These are phyloP conservation scores for Galaxias olidus DNA, from an alignment of 2,797 vertebrate genomes.

Conservation along the genomic window DNA sequence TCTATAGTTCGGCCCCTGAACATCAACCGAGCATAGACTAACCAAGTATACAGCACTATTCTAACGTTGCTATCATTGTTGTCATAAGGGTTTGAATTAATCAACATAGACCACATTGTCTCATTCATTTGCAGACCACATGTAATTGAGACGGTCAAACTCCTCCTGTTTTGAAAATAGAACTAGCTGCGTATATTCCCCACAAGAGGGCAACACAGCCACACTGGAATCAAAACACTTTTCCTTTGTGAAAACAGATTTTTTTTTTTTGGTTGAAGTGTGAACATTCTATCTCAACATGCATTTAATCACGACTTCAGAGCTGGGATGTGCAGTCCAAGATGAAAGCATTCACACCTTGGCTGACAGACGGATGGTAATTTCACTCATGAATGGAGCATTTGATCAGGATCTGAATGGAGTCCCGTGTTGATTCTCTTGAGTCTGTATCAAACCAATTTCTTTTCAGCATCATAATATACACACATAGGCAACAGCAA, in stretches of 20 bases:
- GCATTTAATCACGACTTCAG: slow-evolving; percentile 71
- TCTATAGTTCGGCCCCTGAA: too few species aligned
- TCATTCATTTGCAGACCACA: too few species aligned
- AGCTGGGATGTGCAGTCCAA: slow-evolving; percentile 50
- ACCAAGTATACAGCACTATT: too few species aligned
- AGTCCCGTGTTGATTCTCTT: slow-evolving; percentile 62
- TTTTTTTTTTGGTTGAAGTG: slow-evolving; percentile 48
- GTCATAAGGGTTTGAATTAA: too few species aligned
- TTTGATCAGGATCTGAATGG: slow-evolving; percentile 76
- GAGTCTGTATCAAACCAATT: slow-evolving; percentile 61
- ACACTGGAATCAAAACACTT: slow-evolving; percentile 14
- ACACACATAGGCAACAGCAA: slow-evolving; percentile 56
- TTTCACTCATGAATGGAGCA: slow-evolving; percentile 79
- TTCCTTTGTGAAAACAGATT: slow-evolving; percentile 25
- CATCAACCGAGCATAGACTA: too few species aligned
- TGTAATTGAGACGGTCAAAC: too few species aligned
- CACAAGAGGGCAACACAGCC: slow-evolving; percentile 63
- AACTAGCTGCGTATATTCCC: neutral
- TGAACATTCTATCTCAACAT: slow-evolving; percentile 55
- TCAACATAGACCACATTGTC: too few species aligned
- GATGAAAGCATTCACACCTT: slow-evolving; percentile 77
- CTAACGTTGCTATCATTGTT: too few species aligned
- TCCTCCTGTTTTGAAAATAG: too few species aligned
- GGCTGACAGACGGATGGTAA: slow-evolving; percentile 72
- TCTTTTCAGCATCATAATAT: slow-evolving; percentile 61